These are phyloP conservation scores for Schizotus pectinicornis DNA, from an alignment of 2,888 invertebrate species.

Conservation along the genomic window DNA sequence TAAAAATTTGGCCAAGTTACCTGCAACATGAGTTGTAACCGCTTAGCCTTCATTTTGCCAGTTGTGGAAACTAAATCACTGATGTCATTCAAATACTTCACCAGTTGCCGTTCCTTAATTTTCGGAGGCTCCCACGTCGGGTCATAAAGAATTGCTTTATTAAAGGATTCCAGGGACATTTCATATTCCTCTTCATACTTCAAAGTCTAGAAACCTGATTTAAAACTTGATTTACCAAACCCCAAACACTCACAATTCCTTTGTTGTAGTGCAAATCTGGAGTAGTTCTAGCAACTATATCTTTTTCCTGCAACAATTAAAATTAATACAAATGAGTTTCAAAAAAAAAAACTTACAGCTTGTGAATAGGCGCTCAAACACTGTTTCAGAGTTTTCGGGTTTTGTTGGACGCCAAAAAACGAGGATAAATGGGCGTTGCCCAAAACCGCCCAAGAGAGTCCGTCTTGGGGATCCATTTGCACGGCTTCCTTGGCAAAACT, in stretches of 20 bases:
- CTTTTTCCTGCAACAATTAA: slow-evolving; percentile 64
- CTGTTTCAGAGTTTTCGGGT: slow-evolving; percentile 72
- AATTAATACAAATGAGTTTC: slow-evolving; percentile 32
- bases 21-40: slow-evolving; percentile 72
- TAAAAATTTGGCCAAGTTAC: slow-evolving; percentile 47
- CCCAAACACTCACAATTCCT: slow-evolving; percentile 71
- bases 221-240: slow-evolving; percentile 2
- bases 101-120: slow-evolving; percentile 66
- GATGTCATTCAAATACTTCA: slow-evolving; percentile 70
- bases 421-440: slow-evolving; percentile 85
- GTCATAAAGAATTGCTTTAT: slow-evolving; percentile 71
- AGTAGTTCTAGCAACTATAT: slow-evolving; percentile 72
- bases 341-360: slow-evolving; percentile 65
- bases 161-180: slow-evolving; percentile 73
- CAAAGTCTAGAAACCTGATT: slow-evolving; percentile 64
- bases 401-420: slow-evolving; percentile 78
- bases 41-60: slow-evolving; percentile 78
- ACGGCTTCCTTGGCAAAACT: slow-evolving; percentile 84
- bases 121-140: slow-evolving; percentile 77
- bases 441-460: slow-evolving; percentile 81
- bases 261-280: slow-evolving; percentile 86
- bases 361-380: slow-evolving; percentile 82
- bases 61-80: slow-evolving; percentile 68
- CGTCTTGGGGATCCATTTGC: slow-evolving; percentile 76
- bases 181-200: slow-evolving; percentile 81